These are phyloP conservation scores for Macropis europaea DNA, from an alignment of 2,888 invertebrate species.

Conservation along the genomic window DNA sequence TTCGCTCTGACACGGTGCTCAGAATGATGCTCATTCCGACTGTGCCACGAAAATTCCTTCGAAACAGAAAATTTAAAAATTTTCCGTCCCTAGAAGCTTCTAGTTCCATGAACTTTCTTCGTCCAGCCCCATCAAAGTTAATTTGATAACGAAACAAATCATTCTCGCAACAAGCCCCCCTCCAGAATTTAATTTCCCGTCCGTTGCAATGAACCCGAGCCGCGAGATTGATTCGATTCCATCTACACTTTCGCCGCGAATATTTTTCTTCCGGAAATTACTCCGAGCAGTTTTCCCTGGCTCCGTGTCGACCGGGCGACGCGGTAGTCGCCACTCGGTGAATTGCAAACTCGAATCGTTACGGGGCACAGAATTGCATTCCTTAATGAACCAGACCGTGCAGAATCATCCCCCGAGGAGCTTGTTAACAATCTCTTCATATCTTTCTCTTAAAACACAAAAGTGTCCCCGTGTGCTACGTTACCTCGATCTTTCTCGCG, in stretches of 20 bases:
- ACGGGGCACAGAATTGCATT: conserved; percentile 27
- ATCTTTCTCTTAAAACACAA: conserved; percentile 11
- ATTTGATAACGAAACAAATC: conserved; percentile 11
- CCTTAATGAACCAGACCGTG: conserved; percentile 39
- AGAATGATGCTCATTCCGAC: too few relatives aligned
- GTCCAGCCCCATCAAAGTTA: not conserved
- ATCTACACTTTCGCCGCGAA: not conserved
- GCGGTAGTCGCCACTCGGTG: conserved; percentile 26
- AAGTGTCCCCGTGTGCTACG: not conserved
- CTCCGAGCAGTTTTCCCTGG: not conserved
- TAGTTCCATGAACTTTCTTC: not conserved
- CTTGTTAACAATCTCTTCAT: conserved; percentile 20
- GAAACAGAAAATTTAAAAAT: too few relatives aligned
- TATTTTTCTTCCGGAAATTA: conserved; percentile 36
- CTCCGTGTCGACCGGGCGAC: conserved; percentile 1
- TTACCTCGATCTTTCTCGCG: not conserved
- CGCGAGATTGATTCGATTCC: conserved; percentile 18
- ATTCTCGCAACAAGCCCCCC: not conserved
- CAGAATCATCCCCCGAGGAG: conserved; percentile 25
- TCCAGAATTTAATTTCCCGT: conserved; percentile 12
- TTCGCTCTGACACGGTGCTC: too few relatives aligned
- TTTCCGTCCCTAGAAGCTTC: not conserved
- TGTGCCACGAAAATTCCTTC: too few relatives aligned
- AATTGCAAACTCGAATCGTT: conserved; percentile 38
- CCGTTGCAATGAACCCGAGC: not conserved